These are phyloP conservation scores for Trimorus sp. DNA, from an alignment of 2,888 invertebrate genomes.

Conservation along the genomic window DNA sequence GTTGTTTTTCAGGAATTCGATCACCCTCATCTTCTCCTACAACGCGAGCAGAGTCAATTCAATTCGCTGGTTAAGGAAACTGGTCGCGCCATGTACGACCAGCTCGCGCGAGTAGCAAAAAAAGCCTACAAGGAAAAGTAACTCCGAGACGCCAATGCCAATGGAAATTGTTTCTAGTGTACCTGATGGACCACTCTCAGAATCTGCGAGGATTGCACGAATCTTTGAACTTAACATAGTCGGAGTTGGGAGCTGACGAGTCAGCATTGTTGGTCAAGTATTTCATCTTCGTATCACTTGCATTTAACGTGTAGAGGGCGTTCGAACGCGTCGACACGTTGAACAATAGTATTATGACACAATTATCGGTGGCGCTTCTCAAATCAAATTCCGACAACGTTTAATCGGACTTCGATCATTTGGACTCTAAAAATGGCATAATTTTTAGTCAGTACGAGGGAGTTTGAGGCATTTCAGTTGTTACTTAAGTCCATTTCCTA, in stretches of 20 bases:
- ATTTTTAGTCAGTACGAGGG: background rate
- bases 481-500: conserved; percentile 3
- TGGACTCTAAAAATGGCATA: background rate
- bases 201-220: background rate
- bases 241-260: too few relatives aligned
- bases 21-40: conserved; percentile 80
- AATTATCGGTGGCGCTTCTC: too few relatives aligned
- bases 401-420: background rate
- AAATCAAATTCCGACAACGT: too few relatives aligned
- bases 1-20: conserved; percentile 50
- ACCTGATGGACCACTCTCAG: conserved; percentile 40
- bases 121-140: conserved; percentile 76
- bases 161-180: conserved; percentile 36
- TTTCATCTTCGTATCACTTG: too few relatives aligned
- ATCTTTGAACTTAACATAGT: too few relatives aligned
- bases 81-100: conserved; percentile 83
- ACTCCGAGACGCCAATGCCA: background rate
- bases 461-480: background rate
- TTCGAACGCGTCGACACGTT: too few relatives aligned
- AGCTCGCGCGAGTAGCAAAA: conserved; percentile 82
- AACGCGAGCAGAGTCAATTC: conserved; percentile 83
- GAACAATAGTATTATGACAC: too few relatives aligned
- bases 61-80: conserved; percentile 85
- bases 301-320: too few relatives aligned
- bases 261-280: too few relatives aligned